Conservation (phyloP, 1,140 invertebrate species). For the Periplaneta americana region DNA sequence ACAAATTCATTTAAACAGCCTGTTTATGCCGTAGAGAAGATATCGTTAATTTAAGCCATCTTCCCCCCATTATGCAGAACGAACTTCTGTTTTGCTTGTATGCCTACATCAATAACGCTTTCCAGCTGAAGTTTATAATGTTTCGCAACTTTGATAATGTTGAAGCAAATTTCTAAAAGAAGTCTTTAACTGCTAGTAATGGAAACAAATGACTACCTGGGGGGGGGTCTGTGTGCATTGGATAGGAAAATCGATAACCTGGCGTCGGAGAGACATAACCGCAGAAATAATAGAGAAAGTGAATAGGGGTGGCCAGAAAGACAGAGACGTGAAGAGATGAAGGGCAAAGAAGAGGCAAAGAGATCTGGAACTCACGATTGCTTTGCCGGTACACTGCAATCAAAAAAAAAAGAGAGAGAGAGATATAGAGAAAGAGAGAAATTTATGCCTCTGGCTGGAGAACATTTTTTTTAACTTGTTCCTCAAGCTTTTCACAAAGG, state of each 20-base stretch:
- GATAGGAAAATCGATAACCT: not conserved
- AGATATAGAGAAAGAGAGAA: not conserved
- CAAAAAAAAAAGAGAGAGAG: not conserved
- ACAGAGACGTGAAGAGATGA: not conserved
- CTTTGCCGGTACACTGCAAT: not conserved
- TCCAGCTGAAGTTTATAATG: not conserved
- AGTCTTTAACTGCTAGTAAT: not conserved
- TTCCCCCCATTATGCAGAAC: not conserved
- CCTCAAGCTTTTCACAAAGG: not conserved
- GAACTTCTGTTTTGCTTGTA: not conserved
- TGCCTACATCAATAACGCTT: not conserved
- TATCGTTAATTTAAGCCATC: not conserved
- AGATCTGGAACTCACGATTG: not conserved
- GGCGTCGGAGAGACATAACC: not conserved
- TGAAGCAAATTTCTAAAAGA: not conserved
- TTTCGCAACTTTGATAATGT: not conserved
- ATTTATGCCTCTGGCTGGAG: not conserved
- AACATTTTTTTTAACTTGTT: not conserved
- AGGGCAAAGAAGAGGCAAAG: not conserved
- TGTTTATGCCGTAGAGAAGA: not conserved
- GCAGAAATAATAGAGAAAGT: not conserved
- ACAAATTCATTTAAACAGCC: not conserved
- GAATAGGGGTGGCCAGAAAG: not conserved
- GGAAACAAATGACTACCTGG: not conserved
- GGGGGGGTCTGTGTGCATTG: not conserved